Evolutionary conservation across 2,797 vertebrate genomes (phyloP).

Genomic region (Onychomys arenicola): DNA sequence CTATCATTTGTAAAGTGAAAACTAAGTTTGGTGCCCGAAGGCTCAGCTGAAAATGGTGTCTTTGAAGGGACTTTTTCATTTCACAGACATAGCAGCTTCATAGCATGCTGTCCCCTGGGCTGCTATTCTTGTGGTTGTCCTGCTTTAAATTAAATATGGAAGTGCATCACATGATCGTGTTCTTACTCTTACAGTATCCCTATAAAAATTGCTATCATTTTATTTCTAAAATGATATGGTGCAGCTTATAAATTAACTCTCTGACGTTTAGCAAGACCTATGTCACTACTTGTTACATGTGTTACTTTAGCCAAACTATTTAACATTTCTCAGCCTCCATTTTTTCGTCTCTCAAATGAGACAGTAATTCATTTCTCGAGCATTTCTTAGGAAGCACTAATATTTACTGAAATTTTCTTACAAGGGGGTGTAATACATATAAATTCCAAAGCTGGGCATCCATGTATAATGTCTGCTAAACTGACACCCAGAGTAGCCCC

Average conservation of each 20-base stretch:
- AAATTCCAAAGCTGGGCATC: background rate
- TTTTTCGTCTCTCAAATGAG: background rate
- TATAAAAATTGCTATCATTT: conserved; percentile 37
- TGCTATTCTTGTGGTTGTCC: conserved; percentile 52
- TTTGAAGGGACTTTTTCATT: conserved; percentile 73
- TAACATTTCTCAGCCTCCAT: conserved; percentile 23
- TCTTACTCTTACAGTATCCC: conserved; percentile 9
- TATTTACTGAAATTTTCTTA: background rate
- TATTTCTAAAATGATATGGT: background rate
- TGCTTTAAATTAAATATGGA: conserved; percentile 44
- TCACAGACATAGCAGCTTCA: conserved; percentile 33
- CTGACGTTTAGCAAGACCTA: background rate
- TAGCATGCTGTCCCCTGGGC: conserved; percentile 31
- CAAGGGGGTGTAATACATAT: background rate
- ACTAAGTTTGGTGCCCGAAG: conserved; percentile 79
- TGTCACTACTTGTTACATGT: background rate
- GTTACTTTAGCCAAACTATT: background rate
- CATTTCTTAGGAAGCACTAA: background rate
- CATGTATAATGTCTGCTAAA: background rate
- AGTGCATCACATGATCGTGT: background rate
- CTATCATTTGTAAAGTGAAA: conserved; percentile 81
- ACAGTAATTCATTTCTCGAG: background rate
- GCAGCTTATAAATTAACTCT: background rate
- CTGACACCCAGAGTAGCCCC: background rate
- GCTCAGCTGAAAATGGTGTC: conserved; percentile 67